Conservation (phyloP, 2,797 vertebrate genomes). For the Parambassis ranga region DNA sequence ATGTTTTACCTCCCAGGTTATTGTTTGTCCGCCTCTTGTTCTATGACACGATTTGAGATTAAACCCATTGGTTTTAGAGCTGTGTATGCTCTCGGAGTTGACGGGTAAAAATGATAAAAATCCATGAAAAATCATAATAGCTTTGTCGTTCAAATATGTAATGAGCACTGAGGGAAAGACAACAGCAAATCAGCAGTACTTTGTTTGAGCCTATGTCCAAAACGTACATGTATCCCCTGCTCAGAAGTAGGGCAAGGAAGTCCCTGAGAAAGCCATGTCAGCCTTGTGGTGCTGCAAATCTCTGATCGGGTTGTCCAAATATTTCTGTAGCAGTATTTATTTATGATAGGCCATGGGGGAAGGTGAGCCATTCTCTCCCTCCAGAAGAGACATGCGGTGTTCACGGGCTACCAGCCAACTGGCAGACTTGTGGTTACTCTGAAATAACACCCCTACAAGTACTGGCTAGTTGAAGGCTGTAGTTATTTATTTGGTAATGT, state of each 20-base stretch:
- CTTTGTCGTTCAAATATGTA: slow-evolving; percentile 7
- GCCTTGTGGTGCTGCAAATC: slow-evolving; percentile 58
- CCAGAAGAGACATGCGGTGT: slow-evolving; percentile 56
- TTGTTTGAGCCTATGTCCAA: slow-evolving; percentile 32
- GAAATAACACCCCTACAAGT: slow-evolving; percentile 63
- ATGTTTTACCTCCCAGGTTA: slow-evolving; percentile 9
- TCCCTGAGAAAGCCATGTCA: slow-evolving; percentile 67
- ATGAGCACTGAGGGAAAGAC: slow-evolving; percentile 4
- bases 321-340: slow-evolving; percentile 78
- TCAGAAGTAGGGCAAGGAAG: slow-evolving; percentile 69
- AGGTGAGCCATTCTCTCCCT: slow-evolving; percentile 59
- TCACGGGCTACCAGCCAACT: slow-evolving; percentile 63
- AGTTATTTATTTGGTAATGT: slow-evolving; percentile 48
- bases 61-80: slow-evolving; percentile 13
- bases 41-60: slow-evolving; percentile 2
- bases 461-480: slow-evolving; percentile 41
- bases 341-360: slow-evolving; percentile 70
- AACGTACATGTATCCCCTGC: slow-evolving; percentile 53
- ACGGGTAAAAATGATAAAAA: background rate
- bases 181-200: slow-evolving; percentile 1
- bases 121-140: slow-evolving; percentile 3
- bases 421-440: slow-evolving; percentile 56
- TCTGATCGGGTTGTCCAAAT: slow-evolving; percentile 72
- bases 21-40: slow-evolving; percentile 22
- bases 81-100: background rate